Conservation (phyloP, 2,113 vertebrate species). For the Cromileptes altivelis region DNA sequence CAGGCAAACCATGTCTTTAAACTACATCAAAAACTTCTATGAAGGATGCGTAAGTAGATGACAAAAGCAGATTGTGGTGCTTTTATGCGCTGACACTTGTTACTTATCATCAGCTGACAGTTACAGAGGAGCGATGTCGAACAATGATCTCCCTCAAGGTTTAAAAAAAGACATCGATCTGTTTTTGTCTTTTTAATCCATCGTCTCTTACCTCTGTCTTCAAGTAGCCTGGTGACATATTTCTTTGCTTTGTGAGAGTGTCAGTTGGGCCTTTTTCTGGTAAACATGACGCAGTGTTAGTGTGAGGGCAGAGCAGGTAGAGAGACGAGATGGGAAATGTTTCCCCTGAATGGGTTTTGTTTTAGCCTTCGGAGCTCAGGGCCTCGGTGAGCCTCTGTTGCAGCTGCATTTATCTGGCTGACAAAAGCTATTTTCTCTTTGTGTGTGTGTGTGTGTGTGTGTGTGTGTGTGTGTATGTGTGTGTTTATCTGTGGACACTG, state of each 20-base stretch:
- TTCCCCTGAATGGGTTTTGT: slow-evolving; percentile 49
- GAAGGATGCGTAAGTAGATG: slow-evolving; percentile 91
- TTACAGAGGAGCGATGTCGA: background rate
- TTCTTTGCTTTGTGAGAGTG: slow-evolving; percentile 3
- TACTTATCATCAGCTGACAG: background rate
- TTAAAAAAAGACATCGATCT: background rate
- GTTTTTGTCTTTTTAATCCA: slow-evolving; percentile 7
- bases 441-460: background rate
- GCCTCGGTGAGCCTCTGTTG: slow-evolving; percentile 22
- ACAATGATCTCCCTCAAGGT: background rate
- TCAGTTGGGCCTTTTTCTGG: background rate
- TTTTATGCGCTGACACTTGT: background rate
- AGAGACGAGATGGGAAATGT: slow-evolving; percentile 15
- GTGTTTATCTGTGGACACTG: too few species aligned
- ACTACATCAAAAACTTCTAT: slow-evolving; percentile 92
- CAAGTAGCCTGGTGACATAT: background rate
- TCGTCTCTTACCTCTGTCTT: background rate
- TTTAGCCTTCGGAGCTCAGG: slow-evolving; percentile 48
- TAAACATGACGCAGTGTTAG: background rate
- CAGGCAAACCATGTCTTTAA: slow-evolving; percentile 87
- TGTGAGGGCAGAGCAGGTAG: slow-evolving; percentile 13
- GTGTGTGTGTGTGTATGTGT: background rate
- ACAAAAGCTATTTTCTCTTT: slow-evolving; percentile 49
- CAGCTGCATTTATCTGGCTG: slow-evolving; percentile 50
- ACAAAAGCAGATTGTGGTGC: background rate